Base-by-base conservation (phyloP, 2,888 invertebrate species). In the Serripes groenlandicus region DNA sequence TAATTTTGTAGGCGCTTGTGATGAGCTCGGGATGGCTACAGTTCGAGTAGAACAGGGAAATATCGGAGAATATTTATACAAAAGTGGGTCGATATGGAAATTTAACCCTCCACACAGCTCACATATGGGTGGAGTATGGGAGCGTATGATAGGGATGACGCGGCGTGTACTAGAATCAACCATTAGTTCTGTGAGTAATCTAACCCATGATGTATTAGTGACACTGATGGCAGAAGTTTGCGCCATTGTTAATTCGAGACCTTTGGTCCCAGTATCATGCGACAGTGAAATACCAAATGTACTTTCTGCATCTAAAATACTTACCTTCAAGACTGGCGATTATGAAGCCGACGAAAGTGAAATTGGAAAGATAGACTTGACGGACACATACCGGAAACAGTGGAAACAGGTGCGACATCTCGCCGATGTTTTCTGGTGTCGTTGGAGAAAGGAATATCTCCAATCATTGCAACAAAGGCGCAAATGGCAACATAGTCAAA, bases 81-180 rank as follows among this genome's bases (percentile, higher is more conserved):
- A 72, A n/a, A 21, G 32, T 30, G 34, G 60, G 11, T n/a, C 30
- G n/a, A 34, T 32, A 28, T 83, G 83, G 83, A 15, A 30, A 32
- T 83, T 83, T 35, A 83, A 83, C 54, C 66, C 81, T 3, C 85
- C 84, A 9, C 85, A 87, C 71, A 58, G 81, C 21, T 83, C 87
- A n/a, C 87, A 85, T 68, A 81, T 86, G 73, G 85, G 80, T 1
- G 85, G 87, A 15, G 62, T 60, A 5, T 85, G 85, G 82, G 82
- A 85, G 42, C 56, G 85, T 9, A 71, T 87, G 75, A 85, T 82
- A 21, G 86, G 84, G 15, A 52, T 82, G 0, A 52, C 66, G 0
- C 35, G 83, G 1, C 30, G 80, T 28, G 83, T 87, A 23, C 23
- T 49, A 28, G 71, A 58, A 15, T 49, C 56, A 11, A 37, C 42